phyloP scores from a whole-genome alignment of 2,797 vertebrate species.

The Spinus olivaceus region DNA sequence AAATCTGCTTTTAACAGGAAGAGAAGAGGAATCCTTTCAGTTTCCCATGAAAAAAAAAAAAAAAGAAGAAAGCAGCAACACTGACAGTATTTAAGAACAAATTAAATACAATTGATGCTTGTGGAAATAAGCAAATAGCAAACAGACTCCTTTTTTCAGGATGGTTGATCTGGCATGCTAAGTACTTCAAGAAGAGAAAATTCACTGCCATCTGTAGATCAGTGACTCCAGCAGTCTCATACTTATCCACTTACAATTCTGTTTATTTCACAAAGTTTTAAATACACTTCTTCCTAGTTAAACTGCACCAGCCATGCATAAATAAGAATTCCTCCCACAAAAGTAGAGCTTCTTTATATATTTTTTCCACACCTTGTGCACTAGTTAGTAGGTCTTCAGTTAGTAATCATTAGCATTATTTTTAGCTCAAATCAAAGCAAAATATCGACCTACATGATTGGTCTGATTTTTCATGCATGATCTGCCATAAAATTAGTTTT shows the following conservation, averaged over 20 bases:
- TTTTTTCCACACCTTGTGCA: not conserved
- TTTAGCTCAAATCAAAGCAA: not conserved
- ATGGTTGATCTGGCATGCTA: not conserved
- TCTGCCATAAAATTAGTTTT: not conserved
- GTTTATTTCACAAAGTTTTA: not conserved
- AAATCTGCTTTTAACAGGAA: conserved; percentile 18
- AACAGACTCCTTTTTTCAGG: not conserved
- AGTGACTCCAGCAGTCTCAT: not conserved
- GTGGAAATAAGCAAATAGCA: not conserved
- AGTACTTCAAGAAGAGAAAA: not conserved
- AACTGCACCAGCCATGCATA: not conserved
- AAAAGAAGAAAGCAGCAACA: not conserved
- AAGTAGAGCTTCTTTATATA: not conserved
- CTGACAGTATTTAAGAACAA: not conserved
- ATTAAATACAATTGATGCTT: not conserved
- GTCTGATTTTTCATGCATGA: not conserved
- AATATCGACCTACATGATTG: not conserved
- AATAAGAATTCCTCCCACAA: not conserved
- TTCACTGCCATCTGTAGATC: not conserved
- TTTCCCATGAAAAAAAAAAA: not conserved
- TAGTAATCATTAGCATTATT: not conserved
- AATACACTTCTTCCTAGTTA: not conserved
- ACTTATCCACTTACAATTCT: not conserved
- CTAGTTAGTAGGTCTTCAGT: not conserved
- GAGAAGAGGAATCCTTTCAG: not conserved